Percentiles rank a stretch among this genome's conserved stretches.
These are phyloP conservation scores for Drosophila tsacasi DNA, from an alignment of 1,140 invertebrate species.

Conservation along the genomic window DNA sequence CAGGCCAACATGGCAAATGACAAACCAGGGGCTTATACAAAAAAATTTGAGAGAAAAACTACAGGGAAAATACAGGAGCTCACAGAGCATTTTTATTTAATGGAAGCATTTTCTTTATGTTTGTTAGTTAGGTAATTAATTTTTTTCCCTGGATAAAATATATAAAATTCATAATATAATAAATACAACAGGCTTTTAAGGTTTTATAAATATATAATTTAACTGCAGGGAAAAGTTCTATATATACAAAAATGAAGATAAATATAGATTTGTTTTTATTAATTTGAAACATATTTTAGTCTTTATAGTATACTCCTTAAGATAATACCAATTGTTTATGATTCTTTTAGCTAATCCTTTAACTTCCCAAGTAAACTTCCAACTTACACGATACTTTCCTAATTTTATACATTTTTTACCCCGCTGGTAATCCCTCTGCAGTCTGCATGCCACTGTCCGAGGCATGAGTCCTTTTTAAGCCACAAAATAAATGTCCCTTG, in stretches of 20 bases:
- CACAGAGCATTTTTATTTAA: background rate
- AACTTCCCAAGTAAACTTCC: background rate
- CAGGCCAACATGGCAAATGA: slow-evolving; percentile 17
- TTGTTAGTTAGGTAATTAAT: background rate
- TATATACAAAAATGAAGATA: too few species aligned
- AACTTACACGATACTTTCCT: background rate
- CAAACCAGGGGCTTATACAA: slow-evolving; percentile 12
- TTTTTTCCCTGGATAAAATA: background rate
- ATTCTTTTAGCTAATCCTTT: background rate
- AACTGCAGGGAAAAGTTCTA: too few species aligned
- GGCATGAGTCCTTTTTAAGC: slow-evolving; percentile 10
- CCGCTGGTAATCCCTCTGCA: background rate
- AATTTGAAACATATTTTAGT: too few species aligned
- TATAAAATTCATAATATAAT: too few species aligned
- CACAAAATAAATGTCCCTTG: slow-evolving; percentile 33
- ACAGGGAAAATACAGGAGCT: background rate
- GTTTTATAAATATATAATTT: too few species aligned
- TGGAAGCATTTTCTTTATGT: background rate
- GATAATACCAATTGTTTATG: background rate
- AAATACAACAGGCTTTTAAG: background rate
- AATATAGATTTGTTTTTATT: too few species aligned
- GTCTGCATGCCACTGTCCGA: background rate
- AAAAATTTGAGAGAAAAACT: background rate
- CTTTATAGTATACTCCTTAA: background rate
- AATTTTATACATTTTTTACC: slow-evolving; percentile 1